A percentile compares a stretch with the other conserved stretches of the same genome.
Evolutionary conservation across 2,113 vertebrate genomes (phyloP).

Genomic region (Poeciliopsis retropinna): DNA sequence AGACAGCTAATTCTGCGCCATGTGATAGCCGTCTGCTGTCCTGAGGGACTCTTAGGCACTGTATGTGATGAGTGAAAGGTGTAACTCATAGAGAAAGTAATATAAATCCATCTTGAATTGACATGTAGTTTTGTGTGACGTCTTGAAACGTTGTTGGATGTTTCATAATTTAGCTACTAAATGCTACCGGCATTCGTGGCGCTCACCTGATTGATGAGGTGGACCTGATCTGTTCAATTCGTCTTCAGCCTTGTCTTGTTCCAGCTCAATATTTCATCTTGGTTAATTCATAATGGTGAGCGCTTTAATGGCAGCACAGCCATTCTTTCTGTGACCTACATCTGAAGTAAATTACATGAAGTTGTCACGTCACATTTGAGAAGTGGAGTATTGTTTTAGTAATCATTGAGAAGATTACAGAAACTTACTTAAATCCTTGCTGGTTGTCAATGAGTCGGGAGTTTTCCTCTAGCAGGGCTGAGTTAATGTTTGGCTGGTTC

Average conservation of each 20-base stretch:
- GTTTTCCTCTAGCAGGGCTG: no score
- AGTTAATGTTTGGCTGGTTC: no score
- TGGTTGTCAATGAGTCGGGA: no score
- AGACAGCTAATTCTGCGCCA: constrained; percentile 35
- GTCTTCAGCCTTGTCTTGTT: not conserved
- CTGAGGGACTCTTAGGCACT: constrained; percentile 13
- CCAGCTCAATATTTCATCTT: constrained; percentile 40
- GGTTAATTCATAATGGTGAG: constrained; percentile 25
- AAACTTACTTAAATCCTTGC: no score
- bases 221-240: constrained; percentile 34
- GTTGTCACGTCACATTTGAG: not conserved
- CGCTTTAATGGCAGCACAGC: not conserved
- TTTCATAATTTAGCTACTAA: not conserved
- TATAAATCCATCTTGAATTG: not conserved
- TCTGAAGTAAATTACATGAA: not conserved
- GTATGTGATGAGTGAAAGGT: constrained; percentile 1
- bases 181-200: not conserved
- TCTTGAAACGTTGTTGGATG: constrained; percentile 12
- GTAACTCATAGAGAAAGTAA: not conserved
- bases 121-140: constrained; percentile 4
- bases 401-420: no score
- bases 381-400: no score
- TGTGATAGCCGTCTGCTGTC: constrained; percentile 11
- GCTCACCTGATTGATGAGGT: constrained; percentile 23
- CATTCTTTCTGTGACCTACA: not conserved